These are phyloP conservation scores for Drosophila paramelanica DNA, from an alignment of 2,888 invertebrate species.

Conservation along the genomic window DNA sequence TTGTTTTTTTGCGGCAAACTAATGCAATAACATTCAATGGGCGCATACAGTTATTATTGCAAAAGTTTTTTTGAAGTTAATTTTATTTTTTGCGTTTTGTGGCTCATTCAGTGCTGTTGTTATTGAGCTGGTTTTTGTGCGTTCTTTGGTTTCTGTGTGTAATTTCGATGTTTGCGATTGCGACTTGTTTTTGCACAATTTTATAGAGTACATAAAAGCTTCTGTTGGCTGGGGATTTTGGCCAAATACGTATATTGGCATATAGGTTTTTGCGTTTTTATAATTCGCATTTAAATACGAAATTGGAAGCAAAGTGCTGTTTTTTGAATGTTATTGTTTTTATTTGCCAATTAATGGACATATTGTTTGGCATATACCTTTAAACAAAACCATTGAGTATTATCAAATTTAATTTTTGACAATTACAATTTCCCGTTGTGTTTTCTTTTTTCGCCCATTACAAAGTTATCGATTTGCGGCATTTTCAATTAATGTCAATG, in stretches of 20 bases:
- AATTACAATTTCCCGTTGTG: constrained; percentile 11
- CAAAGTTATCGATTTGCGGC: constrained; percentile 40
- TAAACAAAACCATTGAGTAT: constrained; percentile 52
- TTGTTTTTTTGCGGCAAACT: constrained; percentile 51
- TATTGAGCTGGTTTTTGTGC: constrained; percentile 52
- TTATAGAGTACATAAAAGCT: constrained; percentile 72
- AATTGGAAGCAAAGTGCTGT: not conserved
- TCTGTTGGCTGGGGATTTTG: constrained; percentile 35
- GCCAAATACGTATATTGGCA: constrained; percentile 30
- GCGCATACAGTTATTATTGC: constrained; percentile 73
- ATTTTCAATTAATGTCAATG: constrained; percentile 51
- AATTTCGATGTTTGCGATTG: constrained; percentile 66
- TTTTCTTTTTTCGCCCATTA: constrained; percentile 10
- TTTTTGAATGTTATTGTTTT: constrained; percentile 39
- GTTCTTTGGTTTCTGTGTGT: constrained; percentile 25
- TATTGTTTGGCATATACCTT: constrained; percentile 60
- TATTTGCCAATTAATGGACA: constrained; percentile 69
- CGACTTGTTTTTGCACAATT: constrained; percentile 67
- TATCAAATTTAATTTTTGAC: constrained; percentile 59
- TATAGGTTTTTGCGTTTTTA: constrained; percentile 17
- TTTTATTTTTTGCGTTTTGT: constrained; percentile 4
- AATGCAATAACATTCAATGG: constrained; percentile 80
- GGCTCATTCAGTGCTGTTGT: constrained; percentile 32
- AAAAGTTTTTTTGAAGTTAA: constrained; percentile 39
- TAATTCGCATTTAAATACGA: constrained; percentile 48